Conservation (phyloP, 2,113 vertebrate genomes). For the Chionomys nivalis region DNA sequence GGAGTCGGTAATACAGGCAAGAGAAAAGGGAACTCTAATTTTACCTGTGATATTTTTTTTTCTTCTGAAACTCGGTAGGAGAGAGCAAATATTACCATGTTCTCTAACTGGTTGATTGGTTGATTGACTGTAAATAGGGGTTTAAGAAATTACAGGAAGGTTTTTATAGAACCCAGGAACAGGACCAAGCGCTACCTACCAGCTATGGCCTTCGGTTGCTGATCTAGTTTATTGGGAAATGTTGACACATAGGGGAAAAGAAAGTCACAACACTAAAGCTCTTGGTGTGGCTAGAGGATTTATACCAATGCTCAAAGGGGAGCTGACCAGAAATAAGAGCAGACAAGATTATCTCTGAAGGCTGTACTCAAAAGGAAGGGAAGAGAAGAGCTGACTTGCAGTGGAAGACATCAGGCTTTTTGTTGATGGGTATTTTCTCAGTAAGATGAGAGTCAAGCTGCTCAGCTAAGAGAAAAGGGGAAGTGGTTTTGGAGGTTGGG, state of each 20-base stretch:
- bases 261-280: neutral
- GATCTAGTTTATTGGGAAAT: neutral
- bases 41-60: neutral
- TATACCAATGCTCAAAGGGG: neutral
- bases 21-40: neutral
- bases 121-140: neutral
- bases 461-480: neutral
- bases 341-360: neutral
- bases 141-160: neutral
- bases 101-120: neutral
- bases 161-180: neutral
- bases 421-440: slow-evolving; percentile 2
- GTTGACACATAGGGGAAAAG: neutral
- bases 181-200: neutral
- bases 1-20: neutral
- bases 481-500: slow-evolving; percentile 63
- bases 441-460: neutral
- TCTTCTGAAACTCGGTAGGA: neutral
- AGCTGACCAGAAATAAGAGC: neutral
- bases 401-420: slow-evolving; percentile 17
- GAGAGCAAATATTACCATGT: neutral
- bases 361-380: neutral
- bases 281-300: neutral
- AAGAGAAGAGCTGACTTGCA: neutral
- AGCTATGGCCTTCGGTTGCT: neutral